A percentile compares a stretch with the other conserved stretches of the same genome.
Evolutionary conservation across 2,797 vertebrate genomes (phyloP).

Genomic region (Rhinophrynus dorsalis): DNA sequence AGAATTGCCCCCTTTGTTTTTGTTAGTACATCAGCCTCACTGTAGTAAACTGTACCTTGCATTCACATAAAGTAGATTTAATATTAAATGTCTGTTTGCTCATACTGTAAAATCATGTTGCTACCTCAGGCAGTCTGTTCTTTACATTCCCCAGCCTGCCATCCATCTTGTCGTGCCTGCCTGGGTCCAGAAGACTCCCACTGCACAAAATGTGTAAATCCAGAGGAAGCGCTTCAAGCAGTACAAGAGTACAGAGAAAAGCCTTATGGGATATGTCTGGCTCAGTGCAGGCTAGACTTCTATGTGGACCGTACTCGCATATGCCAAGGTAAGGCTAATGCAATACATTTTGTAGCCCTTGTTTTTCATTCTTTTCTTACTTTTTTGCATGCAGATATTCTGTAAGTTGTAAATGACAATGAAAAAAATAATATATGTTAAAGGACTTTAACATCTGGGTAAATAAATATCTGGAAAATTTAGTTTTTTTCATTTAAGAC

Average conservation of each 20-base stretch:
- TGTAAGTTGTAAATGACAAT: too few species aligned
- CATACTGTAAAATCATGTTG: not conserved
- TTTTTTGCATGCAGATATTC: too few species aligned
- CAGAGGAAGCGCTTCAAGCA: slow-evolving; percentile 70
- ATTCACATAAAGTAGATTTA: not conserved
- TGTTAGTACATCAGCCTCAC: too few species aligned
- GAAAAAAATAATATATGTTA: too few species aligned
- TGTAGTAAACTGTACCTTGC: not conserved
- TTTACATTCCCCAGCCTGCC: slow-evolving; percentile 72
- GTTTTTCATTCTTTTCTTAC: too few species aligned
- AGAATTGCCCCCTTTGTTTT: too few species aligned
- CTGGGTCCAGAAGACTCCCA: slow-evolving; percentile 71
- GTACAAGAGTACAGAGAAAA: slow-evolving; percentile 39
- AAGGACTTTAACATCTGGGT: too few species aligned
- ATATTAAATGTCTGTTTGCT: not conserved
- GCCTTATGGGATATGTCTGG: slow-evolving; percentile 70
- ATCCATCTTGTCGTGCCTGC: slow-evolving; percentile 81
- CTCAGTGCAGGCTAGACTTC: slow-evolving; percentile 69
- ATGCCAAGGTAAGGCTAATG: slow-evolving; percentile 77
- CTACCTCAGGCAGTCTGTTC: slow-evolving; percentile 4
- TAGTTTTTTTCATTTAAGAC: too few species aligned
- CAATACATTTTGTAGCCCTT: not conserved
- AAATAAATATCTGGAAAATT: too few species aligned
- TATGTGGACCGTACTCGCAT: slow-evolving; percentile 67
- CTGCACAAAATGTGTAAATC: slow-evolving; percentile 75